Conservation (phyloP, 2,797 vertebrate genomes). For the Sphaeramia orbicularis region DNA sequence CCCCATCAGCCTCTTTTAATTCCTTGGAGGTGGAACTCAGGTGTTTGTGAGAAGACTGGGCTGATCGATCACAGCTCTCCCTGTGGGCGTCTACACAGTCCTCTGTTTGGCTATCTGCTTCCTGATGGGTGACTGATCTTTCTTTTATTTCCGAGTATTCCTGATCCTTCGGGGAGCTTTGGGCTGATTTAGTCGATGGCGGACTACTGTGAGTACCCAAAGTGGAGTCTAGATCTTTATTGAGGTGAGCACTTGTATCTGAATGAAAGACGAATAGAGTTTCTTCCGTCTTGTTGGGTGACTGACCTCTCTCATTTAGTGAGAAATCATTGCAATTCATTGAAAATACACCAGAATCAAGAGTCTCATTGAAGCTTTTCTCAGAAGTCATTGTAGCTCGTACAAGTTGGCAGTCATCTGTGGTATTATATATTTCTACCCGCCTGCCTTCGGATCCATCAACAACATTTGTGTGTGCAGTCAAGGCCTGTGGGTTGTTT, state of each 20-base stretch:
- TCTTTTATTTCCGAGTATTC: constrained; percentile 49
- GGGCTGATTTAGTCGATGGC: constrained; percentile 20
- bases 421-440: constrained; percentile 4
- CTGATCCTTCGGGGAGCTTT: constrained; percentile 33
- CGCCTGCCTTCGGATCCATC: constrained; percentile 22
- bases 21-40: constrained; percentile 60
- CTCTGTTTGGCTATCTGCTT: constrained; percentile 40
- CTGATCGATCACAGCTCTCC: constrained; percentile 36
- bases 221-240: constrained; percentile 13
- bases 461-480: constrained; percentile 24
- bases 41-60: constrained; percentile 21
- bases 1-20: constrained; percentile 54
- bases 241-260: constrained; percentile 31
- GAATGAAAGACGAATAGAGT: constrained; percentile 17
- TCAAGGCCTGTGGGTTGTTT: not conserved
- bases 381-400: constrained; percentile 12
- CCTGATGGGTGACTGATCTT: constrained; percentile 32
- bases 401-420: constrained; percentile 24
- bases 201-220: constrained; percentile 11
- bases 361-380: constrained; percentile 45
- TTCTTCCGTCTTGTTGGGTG: constrained; percentile 8
- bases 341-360: constrained; percentile 53
- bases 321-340: constrained; percentile 15
- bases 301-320: constrained; percentile 5
- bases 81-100: not conserved